Percentiles rank a stretch among this genome's conserved stretches.
Evolutionary conservation across 2,888 invertebrate genomes (phyloP).

Genomic region (Pollenia labialis): DNA sequence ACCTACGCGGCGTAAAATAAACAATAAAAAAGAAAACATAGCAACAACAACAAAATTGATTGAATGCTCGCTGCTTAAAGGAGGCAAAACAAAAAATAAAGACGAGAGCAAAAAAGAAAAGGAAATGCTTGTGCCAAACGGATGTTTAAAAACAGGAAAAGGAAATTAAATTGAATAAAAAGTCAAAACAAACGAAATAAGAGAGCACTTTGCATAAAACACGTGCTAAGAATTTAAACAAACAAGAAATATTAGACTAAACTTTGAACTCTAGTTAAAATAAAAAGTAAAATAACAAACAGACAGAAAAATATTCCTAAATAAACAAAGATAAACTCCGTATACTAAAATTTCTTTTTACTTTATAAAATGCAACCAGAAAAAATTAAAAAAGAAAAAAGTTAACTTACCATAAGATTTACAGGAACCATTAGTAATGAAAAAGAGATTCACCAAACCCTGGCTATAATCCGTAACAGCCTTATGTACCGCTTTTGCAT

Average conservation of each 20-base stretch:
- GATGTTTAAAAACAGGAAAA: constrained; percentile 75
- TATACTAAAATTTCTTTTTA: not conserved
- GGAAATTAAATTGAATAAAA: constrained; percentile 77
- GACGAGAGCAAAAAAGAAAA: constrained; percentile 14
- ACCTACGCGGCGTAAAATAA: constrained; percentile 33
- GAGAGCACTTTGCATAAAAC: constrained; percentile 47
- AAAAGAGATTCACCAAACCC: constrained; percentile 82
- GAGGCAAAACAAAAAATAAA: constrained; percentile 58
- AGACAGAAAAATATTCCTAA: constrained; percentile 29
- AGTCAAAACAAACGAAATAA: constrained; percentile 35
- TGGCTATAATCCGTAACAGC: constrained; percentile 82
- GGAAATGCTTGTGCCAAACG: constrained; percentile 68
- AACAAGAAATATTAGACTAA: not conserved
- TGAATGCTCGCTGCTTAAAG: constrained; percentile 57
- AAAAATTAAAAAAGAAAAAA: not conserved
- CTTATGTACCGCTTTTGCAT: constrained; percentile 76
- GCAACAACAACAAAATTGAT: constrained; percentile 54
- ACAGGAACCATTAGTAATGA: constrained; percentile 79
- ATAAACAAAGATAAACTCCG: constrained; percentile 40
- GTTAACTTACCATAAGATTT: constrained; percentile 80
- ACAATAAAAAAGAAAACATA: constrained; percentile 43
- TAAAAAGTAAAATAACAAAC: not conserved
- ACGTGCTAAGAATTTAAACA: constrained; percentile 47
- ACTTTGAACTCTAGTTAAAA: constrained; percentile 26
- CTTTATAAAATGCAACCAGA: not conserved